A percentile compares a stretch with the other conserved stretches of the same genome.
phyloP scores from a whole-genome alignment of 2,797 vertebrate genomes.

The Darevskia mixta region DNA sequence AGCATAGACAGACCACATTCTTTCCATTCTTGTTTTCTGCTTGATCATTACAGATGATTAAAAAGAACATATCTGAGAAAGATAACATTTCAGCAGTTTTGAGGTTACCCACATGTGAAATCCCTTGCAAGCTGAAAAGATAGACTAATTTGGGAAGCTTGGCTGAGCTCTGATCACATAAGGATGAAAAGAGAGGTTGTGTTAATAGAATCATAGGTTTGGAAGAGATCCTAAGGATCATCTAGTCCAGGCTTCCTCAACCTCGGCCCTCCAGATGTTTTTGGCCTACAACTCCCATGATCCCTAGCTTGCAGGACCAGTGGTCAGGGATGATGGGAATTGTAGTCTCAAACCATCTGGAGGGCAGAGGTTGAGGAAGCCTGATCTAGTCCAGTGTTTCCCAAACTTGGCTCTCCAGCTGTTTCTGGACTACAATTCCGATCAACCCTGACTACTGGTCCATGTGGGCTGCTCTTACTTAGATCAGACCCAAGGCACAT shows the following conservation, averaged over 20 bases:
- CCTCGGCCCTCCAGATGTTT: too few relatives aligned
- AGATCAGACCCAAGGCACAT: neutral
- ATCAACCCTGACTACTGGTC: too few relatives aligned
- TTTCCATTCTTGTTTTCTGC: conserved; percentile 61
- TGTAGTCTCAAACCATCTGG: too few relatives aligned
- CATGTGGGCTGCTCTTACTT: neutral
- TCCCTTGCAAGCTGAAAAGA: conserved; percentile 27
- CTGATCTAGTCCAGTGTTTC: too few relatives aligned
- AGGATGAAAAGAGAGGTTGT: neutral
- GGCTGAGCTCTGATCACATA: conserved; percentile 3
- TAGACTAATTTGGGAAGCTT: neutral
- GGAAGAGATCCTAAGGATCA: too few relatives aligned
- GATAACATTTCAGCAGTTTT: conserved; percentile 61
- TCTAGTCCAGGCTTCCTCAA: too few relatives aligned
- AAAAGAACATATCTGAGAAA: conserved; percentile 61
- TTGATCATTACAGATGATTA: conserved; percentile 68
- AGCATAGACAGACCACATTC: conserved; percentile 65
- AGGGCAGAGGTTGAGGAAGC: too few relatives aligned
- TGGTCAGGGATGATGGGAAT: too few relatives aligned
- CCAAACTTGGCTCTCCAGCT: too few relatives aligned
- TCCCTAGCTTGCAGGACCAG: too few relatives aligned
- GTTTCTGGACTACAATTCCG: too few relatives aligned
- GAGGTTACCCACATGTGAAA: conserved; percentile 59
- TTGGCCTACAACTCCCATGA: too few relatives aligned
- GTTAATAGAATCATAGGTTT: neutral